Evolutionary conservation across 1,140 invertebrate genomes (phyloP), one percentile per base, ranked within the genome.

Genomic region (Drosophila kepulauana): DNA sequence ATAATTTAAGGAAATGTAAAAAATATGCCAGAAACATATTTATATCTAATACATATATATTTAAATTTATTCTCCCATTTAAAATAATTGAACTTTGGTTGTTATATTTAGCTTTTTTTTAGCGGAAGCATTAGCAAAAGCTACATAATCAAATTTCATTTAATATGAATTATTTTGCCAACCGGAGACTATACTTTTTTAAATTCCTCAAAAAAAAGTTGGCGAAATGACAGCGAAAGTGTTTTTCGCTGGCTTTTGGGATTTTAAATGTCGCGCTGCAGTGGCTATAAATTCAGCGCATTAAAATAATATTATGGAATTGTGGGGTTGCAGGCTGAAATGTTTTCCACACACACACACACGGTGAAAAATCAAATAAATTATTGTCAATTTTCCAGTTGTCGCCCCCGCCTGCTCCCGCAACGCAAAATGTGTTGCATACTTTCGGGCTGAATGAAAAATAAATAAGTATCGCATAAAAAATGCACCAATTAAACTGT

Each of bases 401-500:
- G 70, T 58, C 63, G 51, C 77, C 43, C 51, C 43, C 75, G 59
- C 68, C 54, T 35, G 68, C 67, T 13, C 6, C 51, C 15, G 1
- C 5, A 54, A 61, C 49, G 8, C 6, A 38, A 79, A 79, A 70
- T 73, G 56, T 71, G 76, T 75, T 79, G 82, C 77, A 80, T 74
- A 73, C 69, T 76, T 79, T 71, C 46, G 30, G 30, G 57, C 67
- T 15, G 16, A 8, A 15, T 56, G 35, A 63, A 48, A 61, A 48
- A 54, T 20, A 43, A 30, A 30, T 16, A 45, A 67, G 65, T 43
- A 75, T 74, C 59, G 79, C 67, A 81, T 81, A 88, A 91, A 91
- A 91, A 91, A 84, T 91, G 84, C 82, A 91, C 81, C 89, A 91
- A 91, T 91, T 91, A 91, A 91, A 91, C 89, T 91, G 89, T 91